phyloP scores from a whole-genome alignment of 2,888 invertebrate genomes.

The Drosophila rellima region DNA sequence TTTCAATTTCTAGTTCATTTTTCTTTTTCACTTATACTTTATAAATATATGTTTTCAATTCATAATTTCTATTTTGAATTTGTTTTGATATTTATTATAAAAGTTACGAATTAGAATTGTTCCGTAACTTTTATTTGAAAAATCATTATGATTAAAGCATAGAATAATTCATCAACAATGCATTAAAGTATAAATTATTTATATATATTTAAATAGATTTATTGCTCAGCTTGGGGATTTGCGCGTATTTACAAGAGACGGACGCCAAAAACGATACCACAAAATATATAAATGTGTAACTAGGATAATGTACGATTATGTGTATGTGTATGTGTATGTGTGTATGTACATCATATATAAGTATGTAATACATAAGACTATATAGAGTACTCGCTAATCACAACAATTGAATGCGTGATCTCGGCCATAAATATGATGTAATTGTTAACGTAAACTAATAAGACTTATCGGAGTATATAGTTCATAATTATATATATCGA shows the following conservation, averaged over 20 bases:
- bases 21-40: too few relatives aligned
- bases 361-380: conserved; percentile 26
- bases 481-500: conserved; percentile 37
- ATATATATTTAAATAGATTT: conserved; percentile 56
- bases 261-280: conserved; percentile 24
- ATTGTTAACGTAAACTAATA: conserved; percentile 38
- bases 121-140: conserved; percentile 1
- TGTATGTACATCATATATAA: conserved; percentile 21
- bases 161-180: not conserved
- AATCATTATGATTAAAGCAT: not conserved
- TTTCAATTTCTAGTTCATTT: too few relatives aligned
- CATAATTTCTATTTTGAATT: too few relatives aligned
- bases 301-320: conserved; percentile 14
- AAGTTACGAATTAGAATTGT: too few relatives aligned
- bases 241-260: conserved; percentile 69
- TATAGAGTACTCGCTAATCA: conserved; percentile 27
- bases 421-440: conserved; percentile 31
- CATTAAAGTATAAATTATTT: conserved; percentile 4
- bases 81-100: too few relatives aligned
- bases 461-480: conserved; percentile 41
- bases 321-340: conserved; percentile 11
- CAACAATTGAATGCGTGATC: conserved; percentile 13
- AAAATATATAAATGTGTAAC: conserved; percentile 27
- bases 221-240: conserved; percentile 62
- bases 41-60: too few relatives aligned